These are phyloP conservation scores for Solenopsis invicta DNA, from an alignment of 1,140 invertebrate species.

Conservation along the genomic window DNA sequence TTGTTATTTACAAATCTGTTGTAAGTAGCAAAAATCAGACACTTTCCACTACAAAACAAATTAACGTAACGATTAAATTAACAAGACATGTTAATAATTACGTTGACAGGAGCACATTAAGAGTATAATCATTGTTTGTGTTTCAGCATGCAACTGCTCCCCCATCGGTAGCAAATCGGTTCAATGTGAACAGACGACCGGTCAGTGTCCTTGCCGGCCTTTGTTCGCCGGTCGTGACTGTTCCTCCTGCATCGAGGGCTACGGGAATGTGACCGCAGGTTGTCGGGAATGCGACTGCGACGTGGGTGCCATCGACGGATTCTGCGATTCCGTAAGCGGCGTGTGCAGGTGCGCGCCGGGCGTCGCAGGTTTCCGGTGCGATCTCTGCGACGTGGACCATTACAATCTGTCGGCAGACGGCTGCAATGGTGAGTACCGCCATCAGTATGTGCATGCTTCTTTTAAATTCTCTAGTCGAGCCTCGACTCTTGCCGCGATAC, in stretches of 20 bases:
- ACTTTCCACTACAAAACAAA: neutral
- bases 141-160: constrained; percentile 93
- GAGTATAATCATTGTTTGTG: neutral
- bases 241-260: constrained; percentile 85
- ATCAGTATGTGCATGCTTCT: neutral
- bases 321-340: constrained; percentile 91
- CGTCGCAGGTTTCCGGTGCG: constrained; percentile 93
- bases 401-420: constrained; percentile 92
- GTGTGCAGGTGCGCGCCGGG: constrained; percentile 90
- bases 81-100: neutral
- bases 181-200: constrained; percentile 92
- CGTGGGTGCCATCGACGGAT: constrained; percentile 92
- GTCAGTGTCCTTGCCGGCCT: constrained; percentile 91
- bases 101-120: neutral
- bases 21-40: neutral
- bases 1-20: neutral
- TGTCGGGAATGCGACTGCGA: constrained; percentile 91
- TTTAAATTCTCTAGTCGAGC: neutral
- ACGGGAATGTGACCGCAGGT: constrained; percentile 90
- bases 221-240: constrained; percentile 84
- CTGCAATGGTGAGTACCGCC: constrained; percentile 90
- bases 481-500: neutral
- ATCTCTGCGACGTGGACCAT: constrained; percentile 91
- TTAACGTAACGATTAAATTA: constrained; percentile 1
- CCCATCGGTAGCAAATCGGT: constrained; percentile 90